A percentile compares a stretch with the other conserved stretches of the same genome.
Evolutionary conservation across 2,797 vertebrate species (phyloP).

Genomic region (Lates japonicus): DNA sequence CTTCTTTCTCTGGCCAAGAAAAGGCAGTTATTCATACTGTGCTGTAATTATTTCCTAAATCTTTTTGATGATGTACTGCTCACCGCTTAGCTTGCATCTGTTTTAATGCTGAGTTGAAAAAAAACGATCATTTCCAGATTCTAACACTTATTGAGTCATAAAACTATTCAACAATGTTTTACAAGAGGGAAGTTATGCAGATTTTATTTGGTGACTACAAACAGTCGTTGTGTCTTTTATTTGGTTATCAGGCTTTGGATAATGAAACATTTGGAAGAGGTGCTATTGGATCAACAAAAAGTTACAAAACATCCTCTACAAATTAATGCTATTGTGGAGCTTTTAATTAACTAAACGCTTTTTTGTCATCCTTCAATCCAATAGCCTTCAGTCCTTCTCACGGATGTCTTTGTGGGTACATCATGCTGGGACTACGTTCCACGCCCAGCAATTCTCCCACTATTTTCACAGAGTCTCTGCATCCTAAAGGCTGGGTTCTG

Average conservation of each 20-base stretch:
- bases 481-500: constrained; percentile 43
- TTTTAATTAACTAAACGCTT: constrained; percentile 35
- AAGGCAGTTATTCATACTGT: constrained; percentile 46
- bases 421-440: constrained; percentile 4
- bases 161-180: constrained; percentile 51
- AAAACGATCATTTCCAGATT: constrained; percentile 57
- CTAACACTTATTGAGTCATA: constrained; percentile 51
- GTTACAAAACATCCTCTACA: background rate
- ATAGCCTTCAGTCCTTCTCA: background rate
- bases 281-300: background rate
- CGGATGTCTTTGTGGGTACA: constrained; percentile 43
- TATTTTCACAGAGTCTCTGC: constrained; percentile 30
- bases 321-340: constrained; percentile 11
- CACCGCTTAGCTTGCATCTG: constrained; percentile 44
- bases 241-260: constrained; percentile 4
- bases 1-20: constrained; percentile 29
- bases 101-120: constrained; percentile 40
- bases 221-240: constrained; percentile 46
- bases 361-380: constrained; percentile 13
- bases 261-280: constrained; percentile 15
- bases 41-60: constrained; percentile 67
- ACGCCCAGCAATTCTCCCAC: constrained; percentile 31
- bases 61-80: constrained; percentile 37
- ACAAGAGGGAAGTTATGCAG: constrained; percentile 45
- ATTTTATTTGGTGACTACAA: constrained; percentile 55